Conservation (phyloP, 2,888 invertebrate genomes). For the Cremastobaeus sp. region DNA sequence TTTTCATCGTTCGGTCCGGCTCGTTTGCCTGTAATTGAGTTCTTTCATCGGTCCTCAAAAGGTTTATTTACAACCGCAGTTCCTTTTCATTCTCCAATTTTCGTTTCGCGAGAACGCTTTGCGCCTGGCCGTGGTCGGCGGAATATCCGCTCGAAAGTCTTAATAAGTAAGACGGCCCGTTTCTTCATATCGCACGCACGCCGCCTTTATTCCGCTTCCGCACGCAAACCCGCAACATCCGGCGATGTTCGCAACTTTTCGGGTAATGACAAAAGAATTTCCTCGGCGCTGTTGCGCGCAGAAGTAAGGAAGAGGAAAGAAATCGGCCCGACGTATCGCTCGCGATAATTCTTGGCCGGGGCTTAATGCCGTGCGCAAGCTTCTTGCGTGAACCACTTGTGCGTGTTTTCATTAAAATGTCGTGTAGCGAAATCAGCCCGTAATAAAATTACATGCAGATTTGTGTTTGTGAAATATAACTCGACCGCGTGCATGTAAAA, state of each 20-base stretch:
- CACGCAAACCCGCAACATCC: slow-evolving; percentile 51
- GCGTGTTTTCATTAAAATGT: slow-evolving; percentile 58
- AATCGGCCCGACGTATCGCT: slow-evolving; percentile 35
- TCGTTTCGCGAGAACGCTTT: slow-evolving; percentile 23
- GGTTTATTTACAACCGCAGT: slow-evolving; percentile 39
- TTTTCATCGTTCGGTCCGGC: slow-evolving; percentile 12
- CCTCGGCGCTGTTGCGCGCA: too few species aligned
- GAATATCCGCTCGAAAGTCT: slow-evolving; percentile 51
- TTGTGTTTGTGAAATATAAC: slow-evolving; percentile 38
- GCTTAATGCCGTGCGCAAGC: slow-evolving; percentile 44
- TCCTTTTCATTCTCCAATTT: slow-evolving; percentile 34
- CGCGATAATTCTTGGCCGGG: slow-evolving; percentile 39
- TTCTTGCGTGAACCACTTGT: slow-evolving; percentile 47
- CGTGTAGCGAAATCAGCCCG: slow-evolving; percentile 56
- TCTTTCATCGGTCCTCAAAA: slow-evolving; percentile 47
- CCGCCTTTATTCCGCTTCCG: slow-evolving; percentile 34
- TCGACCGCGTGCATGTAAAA: slow-evolving; percentile 53
- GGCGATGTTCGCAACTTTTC: slow-evolving; percentile 27
- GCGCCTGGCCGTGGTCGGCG: slow-evolving; percentile 6
- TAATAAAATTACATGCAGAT: slow-evolving; percentile 60
- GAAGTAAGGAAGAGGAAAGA: too few species aligned
- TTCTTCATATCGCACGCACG: slow-evolving; percentile 35
- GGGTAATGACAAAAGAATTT: slow-evolving; percentile 39
- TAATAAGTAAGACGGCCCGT: slow-evolving; percentile 42
- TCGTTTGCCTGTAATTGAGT: slow-evolving; percentile 46